Evolutionary conservation across 2,888 invertebrate genomes (phyloP).

Genomic region (Coelinius sp.): DNA sequence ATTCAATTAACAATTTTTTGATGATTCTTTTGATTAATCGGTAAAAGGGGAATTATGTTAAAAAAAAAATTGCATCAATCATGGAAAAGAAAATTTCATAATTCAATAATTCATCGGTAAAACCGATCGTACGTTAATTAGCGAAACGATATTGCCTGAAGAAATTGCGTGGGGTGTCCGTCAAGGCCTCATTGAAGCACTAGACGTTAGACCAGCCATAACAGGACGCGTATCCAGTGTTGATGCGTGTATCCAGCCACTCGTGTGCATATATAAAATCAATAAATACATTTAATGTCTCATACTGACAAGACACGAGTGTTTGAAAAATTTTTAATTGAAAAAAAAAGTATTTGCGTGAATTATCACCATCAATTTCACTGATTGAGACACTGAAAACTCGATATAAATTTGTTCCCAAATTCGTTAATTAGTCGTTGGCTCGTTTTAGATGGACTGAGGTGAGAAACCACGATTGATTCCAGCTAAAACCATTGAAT

Average conservation of each 20-base stretch:
- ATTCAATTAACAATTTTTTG: no score
- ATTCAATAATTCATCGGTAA: neutral
- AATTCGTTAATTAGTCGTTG: slow-evolving; percentile 13
- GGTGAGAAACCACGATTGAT: slow-evolving; percentile 57
- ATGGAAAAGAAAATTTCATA: neutral
- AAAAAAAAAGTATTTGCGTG: no score
- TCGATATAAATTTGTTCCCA: slow-evolving; percentile 11
- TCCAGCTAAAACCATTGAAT: slow-evolving; percentile 52
- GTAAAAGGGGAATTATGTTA: no score
- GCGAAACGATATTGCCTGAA: slow-evolving; percentile 33
- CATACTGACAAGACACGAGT: neutral
- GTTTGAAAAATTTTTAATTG: neutral
- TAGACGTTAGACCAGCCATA: slow-evolving; percentile 60
- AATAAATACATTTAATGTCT: neutral
- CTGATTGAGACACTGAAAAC: slow-evolving; percentile 25
- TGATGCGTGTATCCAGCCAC: slow-evolving; percentile 35
- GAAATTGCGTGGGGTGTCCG: slow-evolving; percentile 58
- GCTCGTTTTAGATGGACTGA: slow-evolving; percentile 37
- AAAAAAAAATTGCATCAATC: neutral
- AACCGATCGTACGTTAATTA: slow-evolving; percentile 29
- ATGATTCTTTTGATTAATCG: no score
- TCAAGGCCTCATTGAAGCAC: slow-evolving; percentile 58
- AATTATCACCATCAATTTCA: no score
- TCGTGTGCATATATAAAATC: slow-evolving; percentile 13
- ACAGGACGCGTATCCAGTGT: slow-evolving; percentile 50